phyloP scores from a whole-genome alignment of 2,888 invertebrate genomes.

The Limnephilus marmoratus region DNA sequence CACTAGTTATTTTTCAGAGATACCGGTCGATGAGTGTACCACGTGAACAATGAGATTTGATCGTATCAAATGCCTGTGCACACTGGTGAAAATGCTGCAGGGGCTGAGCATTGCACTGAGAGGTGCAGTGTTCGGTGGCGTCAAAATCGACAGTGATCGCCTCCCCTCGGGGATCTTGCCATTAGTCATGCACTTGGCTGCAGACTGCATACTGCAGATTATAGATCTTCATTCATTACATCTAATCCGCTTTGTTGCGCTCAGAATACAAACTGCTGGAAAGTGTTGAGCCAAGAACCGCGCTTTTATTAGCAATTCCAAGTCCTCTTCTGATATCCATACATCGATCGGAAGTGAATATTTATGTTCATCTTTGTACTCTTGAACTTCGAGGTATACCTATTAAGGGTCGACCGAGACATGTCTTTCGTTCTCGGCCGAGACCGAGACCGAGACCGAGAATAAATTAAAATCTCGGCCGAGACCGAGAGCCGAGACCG shows the following conservation, averaged over 20 bases:
- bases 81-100: background rate
- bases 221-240: background rate
- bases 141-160: conserved; percentile 45
- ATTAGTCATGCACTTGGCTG: conserved; percentile 19
- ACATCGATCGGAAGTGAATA: background rate
- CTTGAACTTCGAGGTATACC: background rate
- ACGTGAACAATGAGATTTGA: conserved; percentile 9
- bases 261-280: background rate
- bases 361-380: background rate
- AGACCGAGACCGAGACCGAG: no score
- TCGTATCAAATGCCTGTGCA: conserved; percentile 3
- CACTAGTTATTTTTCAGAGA: background rate
- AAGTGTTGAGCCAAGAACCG: background rate
- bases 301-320: background rate
- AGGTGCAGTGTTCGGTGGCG: conserved; percentile 19
- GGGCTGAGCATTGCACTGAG: background rate
- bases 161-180: conserved; percentile 25
- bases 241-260: background rate
- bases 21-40: background rate
- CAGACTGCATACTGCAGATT: background rate
- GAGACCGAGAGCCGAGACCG: no score
- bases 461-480: no score
- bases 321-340: background rate
- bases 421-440: no score
- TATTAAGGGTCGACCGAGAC: no score